These are phyloP conservation scores for Cephus rjabovi DNA, from an alignment of 2,888 invertebrate species.

Conservation along the genomic window DNA sequence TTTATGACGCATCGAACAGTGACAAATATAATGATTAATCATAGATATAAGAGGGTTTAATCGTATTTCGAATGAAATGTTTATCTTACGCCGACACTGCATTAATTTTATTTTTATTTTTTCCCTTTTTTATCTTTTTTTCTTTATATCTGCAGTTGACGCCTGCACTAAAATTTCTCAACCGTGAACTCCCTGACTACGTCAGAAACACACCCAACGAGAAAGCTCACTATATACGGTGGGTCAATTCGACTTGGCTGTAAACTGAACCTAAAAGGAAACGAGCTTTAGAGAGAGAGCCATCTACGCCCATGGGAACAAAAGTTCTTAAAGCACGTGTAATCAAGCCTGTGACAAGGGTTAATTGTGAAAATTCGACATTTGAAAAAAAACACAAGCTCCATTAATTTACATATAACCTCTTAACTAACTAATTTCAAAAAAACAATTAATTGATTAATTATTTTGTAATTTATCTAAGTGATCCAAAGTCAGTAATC, in stretches of 20 bases:
- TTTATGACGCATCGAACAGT: not conserved
- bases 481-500: not conserved
- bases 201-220: not conserved
- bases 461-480: no score
- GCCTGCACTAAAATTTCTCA: not conserved
- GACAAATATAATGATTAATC: not conserved
- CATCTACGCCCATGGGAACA: not conserved
- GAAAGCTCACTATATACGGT: not conserved
- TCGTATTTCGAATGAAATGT: not conserved
- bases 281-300: not conserved
- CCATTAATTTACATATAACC: not conserved
- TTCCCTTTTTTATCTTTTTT: not conserved
- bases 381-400: not conserved
- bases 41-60: not conserved
- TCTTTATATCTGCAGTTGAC: not conserved
- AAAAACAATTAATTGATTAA: not conserved
- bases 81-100: no score
- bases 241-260: not conserved
- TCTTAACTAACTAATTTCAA: not conserved
- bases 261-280: not conserved
- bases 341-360: not conserved
- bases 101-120: not conserved
- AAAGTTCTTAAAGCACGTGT: not conserved
- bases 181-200: not conserved
- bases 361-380: not conserved